phyloP scores from a whole-genome alignment of 2,797 vertebrate genomes.

The Schizothorax lantsangensis region DNA sequence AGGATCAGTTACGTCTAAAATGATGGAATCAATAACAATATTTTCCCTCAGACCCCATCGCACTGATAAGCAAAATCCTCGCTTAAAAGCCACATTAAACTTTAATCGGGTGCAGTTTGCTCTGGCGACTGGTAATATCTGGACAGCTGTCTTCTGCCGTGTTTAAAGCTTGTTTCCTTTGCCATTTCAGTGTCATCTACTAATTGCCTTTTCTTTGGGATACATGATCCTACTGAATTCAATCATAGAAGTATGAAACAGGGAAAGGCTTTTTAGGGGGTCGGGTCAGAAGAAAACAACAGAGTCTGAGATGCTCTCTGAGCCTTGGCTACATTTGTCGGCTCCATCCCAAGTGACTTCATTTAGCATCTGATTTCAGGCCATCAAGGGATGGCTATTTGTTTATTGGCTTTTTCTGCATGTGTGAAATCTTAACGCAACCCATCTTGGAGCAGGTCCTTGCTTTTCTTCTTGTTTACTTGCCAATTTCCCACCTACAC shows the following conservation, averaged over 20 bases:
- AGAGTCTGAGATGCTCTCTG: conserved; percentile 56
- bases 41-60: conserved; percentile 89
- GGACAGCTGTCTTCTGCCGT: conserved; percentile 90
- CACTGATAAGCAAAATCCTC: conserved; percentile 87
- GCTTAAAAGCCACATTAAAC: conserved; percentile 92
- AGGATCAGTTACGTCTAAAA: conserved; percentile 94
- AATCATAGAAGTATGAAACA: conserved; percentile 69
- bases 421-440: conserved; percentile 51
- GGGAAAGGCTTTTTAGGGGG: conserved; percentile 67
- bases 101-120: conserved; percentile 92
- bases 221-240: conserved; percentile 68
- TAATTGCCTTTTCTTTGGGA: conserved; percentile 75
- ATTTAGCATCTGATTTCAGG: conserved; percentile 63
- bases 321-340: conserved; percentile 61
- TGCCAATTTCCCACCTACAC: conserved; percentile 52
- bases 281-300: conserved; percentile 62
- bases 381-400: conserved; percentile 59
- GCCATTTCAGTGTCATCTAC: conserved; percentile 85
- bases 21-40: conserved; percentile 98
- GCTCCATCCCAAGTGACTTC: conserved; percentile 54
- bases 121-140: conserved; percentile 88
- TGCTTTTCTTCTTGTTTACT: conserved; percentile 47
- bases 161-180: conserved; percentile 88
- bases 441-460: conserved; percentile 48
- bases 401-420: conserved; percentile 59